Evolutionary conservation across 2,888 invertebrate species (phyloP).

Genomic region (Odontocerum albicorne): DNA sequence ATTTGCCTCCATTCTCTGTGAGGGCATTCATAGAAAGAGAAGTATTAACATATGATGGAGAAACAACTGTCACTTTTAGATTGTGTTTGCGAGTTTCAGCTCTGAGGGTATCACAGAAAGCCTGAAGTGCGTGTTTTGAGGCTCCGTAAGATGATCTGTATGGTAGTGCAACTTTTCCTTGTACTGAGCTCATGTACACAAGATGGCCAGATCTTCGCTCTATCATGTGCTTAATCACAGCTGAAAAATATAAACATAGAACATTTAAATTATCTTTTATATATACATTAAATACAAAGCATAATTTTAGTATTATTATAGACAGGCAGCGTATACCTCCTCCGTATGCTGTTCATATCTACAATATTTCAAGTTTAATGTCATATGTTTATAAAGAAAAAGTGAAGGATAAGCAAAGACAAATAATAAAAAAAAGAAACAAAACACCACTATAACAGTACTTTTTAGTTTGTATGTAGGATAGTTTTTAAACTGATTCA

Average conservation of each 20-base stretch:
- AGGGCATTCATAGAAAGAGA: constrained; percentile 91
- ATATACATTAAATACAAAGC: not conserved
- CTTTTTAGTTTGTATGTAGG: too few relatives aligned
- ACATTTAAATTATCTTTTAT: too few relatives aligned
- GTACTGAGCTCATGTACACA: constrained; percentile 88
- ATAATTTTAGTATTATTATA: not conserved
- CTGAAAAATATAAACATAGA: too few relatives aligned
- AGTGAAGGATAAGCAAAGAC: too few relatives aligned
- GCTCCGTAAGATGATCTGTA: constrained; percentile 87
- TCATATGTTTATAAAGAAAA: too few relatives aligned
- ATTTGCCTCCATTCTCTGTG: constrained; percentile 73
- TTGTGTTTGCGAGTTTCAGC: constrained; percentile 81
- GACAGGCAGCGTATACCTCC: too few relatives aligned
- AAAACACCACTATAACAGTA: too few relatives aligned
- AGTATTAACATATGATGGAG: constrained; percentile 89
- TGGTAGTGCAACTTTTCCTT: constrained; percentile 90
- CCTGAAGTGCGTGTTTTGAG: constrained; percentile 93
- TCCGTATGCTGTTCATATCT: too few relatives aligned
- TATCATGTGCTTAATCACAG: constrained; percentile 81
- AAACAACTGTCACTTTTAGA: constrained; percentile 84
- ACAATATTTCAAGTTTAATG: too few relatives aligned
- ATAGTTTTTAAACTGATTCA: too few relatives aligned
- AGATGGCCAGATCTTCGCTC: constrained; percentile 75
- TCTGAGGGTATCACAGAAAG: constrained; percentile 87
- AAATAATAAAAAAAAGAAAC: too few relatives aligned